Evolutionary conservation across 2,888 invertebrate species (phyloP).

Genomic region (Harpalus rubripes): DNA sequence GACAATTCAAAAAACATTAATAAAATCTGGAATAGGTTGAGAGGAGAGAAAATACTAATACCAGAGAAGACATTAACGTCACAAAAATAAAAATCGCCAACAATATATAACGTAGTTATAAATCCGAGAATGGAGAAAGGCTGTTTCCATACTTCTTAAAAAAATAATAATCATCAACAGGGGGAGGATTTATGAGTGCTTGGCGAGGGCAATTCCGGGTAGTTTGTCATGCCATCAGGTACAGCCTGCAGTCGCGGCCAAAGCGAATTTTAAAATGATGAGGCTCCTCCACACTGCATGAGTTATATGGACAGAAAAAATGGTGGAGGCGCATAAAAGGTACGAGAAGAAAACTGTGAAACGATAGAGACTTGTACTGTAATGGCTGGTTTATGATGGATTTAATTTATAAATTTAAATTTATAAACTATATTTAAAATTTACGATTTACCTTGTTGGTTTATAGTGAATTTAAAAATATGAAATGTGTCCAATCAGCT

Average conservation of each 20-base stretch:
- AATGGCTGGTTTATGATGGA: too few species aligned
- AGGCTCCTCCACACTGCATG: constrained; percentile 7
- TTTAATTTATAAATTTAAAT: too few species aligned
- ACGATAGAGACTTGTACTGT: too few species aligned
- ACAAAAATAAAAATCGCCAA: constrained; percentile 36
- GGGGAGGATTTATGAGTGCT: constrained; percentile 20
- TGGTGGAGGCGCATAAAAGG: not conserved
- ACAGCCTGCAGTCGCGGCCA: constrained; percentile 18
- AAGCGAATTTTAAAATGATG: constrained; percentile 56
- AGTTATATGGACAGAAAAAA: constrained; percentile 27
- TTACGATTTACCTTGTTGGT: too few species aligned
- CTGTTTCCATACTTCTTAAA: constrained; percentile 50
- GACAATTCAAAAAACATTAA: constrained; percentile 23
- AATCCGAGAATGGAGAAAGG: constrained; percentile 30
- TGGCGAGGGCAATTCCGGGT: constrained; percentile 10
- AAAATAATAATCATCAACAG: constrained; percentile 55
- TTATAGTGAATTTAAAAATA: too few species aligned
- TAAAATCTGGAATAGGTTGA: not conserved
- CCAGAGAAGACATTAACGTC: constrained; percentile 38
- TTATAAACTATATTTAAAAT: too few species aligned
- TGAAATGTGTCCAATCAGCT: too few species aligned
- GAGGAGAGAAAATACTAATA: constrained; percentile 13
- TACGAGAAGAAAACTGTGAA: too few species aligned
- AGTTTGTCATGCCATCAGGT: constrained; percentile 54
- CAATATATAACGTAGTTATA: constrained; percentile 34